phyloP scores from a whole-genome alignment of 2,888 invertebrate species.

The Drosophila hamatofila region DNA sequence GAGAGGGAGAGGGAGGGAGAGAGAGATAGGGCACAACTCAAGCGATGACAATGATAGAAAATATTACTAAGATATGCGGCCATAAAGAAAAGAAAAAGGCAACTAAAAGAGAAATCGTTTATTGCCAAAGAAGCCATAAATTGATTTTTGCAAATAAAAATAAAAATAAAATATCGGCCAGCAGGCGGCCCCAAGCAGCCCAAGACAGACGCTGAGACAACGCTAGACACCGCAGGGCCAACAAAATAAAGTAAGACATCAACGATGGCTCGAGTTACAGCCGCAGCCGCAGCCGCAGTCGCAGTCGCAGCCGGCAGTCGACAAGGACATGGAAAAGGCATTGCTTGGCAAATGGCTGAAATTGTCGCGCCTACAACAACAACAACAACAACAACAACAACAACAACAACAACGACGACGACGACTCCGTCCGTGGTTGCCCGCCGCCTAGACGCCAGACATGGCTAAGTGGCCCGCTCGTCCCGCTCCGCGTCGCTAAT shows the following conservation, averaged over 20 bases:
- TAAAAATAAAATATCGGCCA: slow-evolving; percentile 80
- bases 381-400: neutral
- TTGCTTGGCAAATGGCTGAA: slow-evolving; percentile 40
- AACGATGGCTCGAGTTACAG: slow-evolving; percentile 44
- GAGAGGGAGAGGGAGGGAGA: neutral
- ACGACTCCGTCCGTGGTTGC: slow-evolving; percentile 41
- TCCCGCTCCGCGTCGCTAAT: neutral
- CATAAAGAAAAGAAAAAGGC: slow-evolving; percentile 76
- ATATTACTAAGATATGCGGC: slow-evolving; percentile 81
- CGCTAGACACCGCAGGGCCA: slow-evolving; percentile 14
- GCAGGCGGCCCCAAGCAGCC: slow-evolving; percentile 36
- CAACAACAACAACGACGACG: neutral
- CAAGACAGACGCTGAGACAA: neutral
- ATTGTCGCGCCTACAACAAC: slow-evolving; percentile 57
- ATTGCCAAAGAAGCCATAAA: slow-evolving; percentile 81
- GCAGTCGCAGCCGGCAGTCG: neutral
- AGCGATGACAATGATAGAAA: slow-evolving; percentile 82
- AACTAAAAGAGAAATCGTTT: slow-evolving; percentile 83
- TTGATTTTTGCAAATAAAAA: slow-evolving; percentile 82
- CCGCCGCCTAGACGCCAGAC: slow-evolving; percentile 74
- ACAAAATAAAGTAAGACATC: slow-evolving; percentile 58
- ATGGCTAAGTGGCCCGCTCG: slow-evolving; percentile 8
- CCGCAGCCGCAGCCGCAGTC: neutral
- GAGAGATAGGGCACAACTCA: slow-evolving; percentile 41
- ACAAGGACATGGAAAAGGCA: slow-evolving; percentile 19